phyloP scores from a whole-genome alignment of 2,113 vertebrate genomes.

The Muntiacus reevesi region DNA sequence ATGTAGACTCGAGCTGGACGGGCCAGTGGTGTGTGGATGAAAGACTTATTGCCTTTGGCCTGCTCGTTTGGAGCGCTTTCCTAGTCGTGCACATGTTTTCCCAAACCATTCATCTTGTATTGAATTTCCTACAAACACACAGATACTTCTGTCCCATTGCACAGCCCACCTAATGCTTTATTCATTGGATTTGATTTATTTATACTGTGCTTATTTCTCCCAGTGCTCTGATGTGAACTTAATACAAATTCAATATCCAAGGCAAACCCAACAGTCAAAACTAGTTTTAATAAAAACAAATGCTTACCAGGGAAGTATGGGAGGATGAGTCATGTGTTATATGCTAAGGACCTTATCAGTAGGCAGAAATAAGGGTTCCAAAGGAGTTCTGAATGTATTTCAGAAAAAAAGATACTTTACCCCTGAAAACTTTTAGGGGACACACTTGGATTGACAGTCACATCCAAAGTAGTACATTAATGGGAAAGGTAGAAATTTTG shows the following conservation, averaged over 20 bases:
- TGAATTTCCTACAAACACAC: background rate
- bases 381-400: background rate
- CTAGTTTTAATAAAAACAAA: slow-evolving; percentile 29
- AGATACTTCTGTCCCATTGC: slow-evolving; percentile 7
- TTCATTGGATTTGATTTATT: slow-evolving; percentile 66
- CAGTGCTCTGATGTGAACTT: slow-evolving; percentile 26
- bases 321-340: background rate
- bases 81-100: background rate
- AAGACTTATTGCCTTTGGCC: background rate
- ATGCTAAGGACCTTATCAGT: background rate
- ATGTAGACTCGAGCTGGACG: background rate
- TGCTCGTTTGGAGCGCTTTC: background rate
- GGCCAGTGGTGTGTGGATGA: background rate
- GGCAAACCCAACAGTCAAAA: background rate
- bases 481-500: background rate
- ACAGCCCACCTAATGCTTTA: slow-evolving; percentile 54
- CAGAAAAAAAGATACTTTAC: background rate
- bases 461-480: background rate
- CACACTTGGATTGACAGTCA: background rate
- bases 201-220: slow-evolving; percentile 41
- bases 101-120: slow-evolving; percentile 26
- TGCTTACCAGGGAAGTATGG: background rate
- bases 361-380: background rate
- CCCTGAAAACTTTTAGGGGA: background rate
- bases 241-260: slow-evolving; percentile 52